phyloP scores from a whole-genome alignment of 2,797 vertebrate genomes.

The Tachyglossus aculeatus region DNA sequence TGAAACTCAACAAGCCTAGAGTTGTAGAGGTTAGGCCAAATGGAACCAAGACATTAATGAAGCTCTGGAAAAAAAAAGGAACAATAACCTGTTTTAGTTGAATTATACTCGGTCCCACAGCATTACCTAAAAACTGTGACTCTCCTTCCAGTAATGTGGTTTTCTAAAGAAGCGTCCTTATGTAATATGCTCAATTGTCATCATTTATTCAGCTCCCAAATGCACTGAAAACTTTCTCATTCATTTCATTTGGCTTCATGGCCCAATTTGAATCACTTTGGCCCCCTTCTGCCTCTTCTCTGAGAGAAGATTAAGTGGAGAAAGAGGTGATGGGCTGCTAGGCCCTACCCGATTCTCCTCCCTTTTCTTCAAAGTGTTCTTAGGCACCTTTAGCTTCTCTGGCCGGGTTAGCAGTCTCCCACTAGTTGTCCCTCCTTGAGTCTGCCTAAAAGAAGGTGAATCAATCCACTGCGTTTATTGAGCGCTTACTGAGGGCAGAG shows the following conservation, averaged over 20 bases:
- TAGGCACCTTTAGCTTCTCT: background rate
- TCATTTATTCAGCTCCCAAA: conserved; percentile 21
- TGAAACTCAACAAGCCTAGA: conserved; percentile 21
- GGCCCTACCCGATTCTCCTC: background rate
- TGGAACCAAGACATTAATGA: background rate
- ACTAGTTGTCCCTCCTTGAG: background rate
- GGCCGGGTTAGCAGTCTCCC: background rate
- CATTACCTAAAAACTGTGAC: too few species aligned
- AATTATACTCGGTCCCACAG: conserved; percentile 13
- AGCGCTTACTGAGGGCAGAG: background rate
- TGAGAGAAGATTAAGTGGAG: background rate
- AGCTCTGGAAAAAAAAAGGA: background rate
- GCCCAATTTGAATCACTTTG: background rate
- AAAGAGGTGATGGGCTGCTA: background rate
- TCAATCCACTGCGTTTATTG: background rate
- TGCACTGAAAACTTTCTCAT: background rate
- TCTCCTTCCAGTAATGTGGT: background rate
- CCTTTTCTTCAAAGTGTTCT: background rate
- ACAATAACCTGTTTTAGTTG: background rate
- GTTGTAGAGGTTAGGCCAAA: conserved; percentile 16
- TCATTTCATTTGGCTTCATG: background rate
- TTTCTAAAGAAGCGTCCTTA: conserved; percentile 5
- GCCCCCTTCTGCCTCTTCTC: too few species aligned
- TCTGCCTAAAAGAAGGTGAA: background rate
- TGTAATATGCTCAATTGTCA: conserved; percentile 6